Evolutionary conservation across 2,888 invertebrate species (phyloP).

Genomic region (Linyphia triangularis): DNA sequence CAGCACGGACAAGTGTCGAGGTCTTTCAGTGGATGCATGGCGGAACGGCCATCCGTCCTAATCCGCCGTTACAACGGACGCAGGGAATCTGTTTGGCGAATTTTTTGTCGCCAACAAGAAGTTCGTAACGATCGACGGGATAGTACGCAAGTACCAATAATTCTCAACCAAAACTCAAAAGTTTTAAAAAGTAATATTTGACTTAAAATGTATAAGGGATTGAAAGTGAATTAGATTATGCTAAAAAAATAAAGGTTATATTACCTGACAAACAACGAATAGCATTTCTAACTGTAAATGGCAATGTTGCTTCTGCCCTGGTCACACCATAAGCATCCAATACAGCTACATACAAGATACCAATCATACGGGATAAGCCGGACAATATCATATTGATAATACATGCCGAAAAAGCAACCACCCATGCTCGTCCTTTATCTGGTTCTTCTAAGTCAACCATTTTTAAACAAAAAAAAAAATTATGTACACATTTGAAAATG

Average conservation of each 20-base stretch:
- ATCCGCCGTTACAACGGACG: background rate
- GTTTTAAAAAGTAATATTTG: too few relatives aligned
- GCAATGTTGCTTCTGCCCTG: conserved; percentile 67
- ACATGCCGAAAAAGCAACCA: conserved; percentile 67
- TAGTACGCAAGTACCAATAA: too few relatives aligned
- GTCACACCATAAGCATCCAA: conserved; percentile 41
- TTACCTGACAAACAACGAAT: conserved; percentile 44
- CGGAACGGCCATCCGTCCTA: too few relatives aligned
- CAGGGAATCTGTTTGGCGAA: background rate
- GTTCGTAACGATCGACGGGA: too few relatives aligned
- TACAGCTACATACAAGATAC: conserved; percentile 70
- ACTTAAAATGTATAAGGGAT: too few relatives aligned
- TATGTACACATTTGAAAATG: background rate
- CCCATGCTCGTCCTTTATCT: conserved; percentile 73
- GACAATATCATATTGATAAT: conserved; percentile 70
- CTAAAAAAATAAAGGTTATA: too few relatives aligned
- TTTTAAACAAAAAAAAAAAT: background rate
- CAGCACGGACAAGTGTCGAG: too few relatives aligned
- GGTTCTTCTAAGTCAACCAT: conserved; percentile 56
- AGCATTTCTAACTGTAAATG: conserved; percentile 64
- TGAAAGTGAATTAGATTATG: too few relatives aligned
- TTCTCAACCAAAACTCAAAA: too few relatives aligned
- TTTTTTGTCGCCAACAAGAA: background rate
- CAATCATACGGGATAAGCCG: conserved; percentile 63
- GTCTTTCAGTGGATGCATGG: background rate